Conservation (phyloP, 2,888 invertebrate genomes). For the Drosophila nr. perissopoda region DNA sequence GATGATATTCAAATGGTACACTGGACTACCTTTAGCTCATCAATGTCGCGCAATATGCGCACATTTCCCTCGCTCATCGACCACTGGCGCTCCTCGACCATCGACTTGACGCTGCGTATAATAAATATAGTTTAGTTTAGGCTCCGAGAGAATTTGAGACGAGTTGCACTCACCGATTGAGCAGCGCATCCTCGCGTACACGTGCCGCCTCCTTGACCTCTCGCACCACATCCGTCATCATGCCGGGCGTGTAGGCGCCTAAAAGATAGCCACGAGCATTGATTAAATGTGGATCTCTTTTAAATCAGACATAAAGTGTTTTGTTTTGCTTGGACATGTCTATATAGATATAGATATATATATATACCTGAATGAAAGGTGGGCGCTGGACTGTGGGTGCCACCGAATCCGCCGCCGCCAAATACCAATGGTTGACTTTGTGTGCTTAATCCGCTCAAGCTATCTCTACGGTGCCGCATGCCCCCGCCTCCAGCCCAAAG, state of each 20-base stretch:
- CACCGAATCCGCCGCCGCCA: slow-evolving; percentile 85
- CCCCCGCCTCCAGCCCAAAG: slow-evolving; percentile 83
- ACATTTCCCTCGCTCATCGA: slow-evolving; percentile 84
- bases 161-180: slow-evolving; percentile 78
- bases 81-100: slow-evolving; percentile 85
- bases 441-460: slow-evolving; percentile 85
- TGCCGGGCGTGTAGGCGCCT: slow-evolving; percentile 89
- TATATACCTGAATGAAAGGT: slow-evolving; percentile 85
- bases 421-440: slow-evolving; percentile 85
- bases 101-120: slow-evolving; percentile 81
- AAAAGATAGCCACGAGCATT: slow-evolving; percentile 38
- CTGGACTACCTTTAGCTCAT: slow-evolving; percentile 83
- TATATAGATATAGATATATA: background rate
- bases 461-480: slow-evolving; percentile 86
- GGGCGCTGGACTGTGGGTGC: slow-evolving; percentile 85
- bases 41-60: slow-evolving; percentile 84
- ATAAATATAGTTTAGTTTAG: background rate
- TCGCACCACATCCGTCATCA: slow-evolving; percentile 89
- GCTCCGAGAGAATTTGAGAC: too few species aligned
- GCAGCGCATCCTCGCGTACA: slow-evolving; percentile 90
- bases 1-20: background rate
- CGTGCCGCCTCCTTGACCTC: slow-evolving; percentile 91
- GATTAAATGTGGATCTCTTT: slow-evolving; percentile 1
- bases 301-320: background rate
- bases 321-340: background rate